A percentile compares a stretch with the other conserved stretches of the same genome.
Conservation (phyloP, 23 tunicate species). For the Corella eumyota region DNA sequence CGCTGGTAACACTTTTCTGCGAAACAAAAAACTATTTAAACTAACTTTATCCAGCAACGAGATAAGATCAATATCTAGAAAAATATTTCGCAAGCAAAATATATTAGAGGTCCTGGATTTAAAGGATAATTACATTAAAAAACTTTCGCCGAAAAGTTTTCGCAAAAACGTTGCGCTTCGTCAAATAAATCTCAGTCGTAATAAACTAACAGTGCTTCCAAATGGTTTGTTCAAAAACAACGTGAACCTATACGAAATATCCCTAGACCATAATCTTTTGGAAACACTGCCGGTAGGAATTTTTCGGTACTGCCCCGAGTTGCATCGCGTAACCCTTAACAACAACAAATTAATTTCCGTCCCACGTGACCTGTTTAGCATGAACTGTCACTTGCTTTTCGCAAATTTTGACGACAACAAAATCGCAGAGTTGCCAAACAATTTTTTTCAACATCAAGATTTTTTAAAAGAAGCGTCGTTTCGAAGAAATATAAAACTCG, state of each 20-base stretch:
- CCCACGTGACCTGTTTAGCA: constrained; percentile 15
- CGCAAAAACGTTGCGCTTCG: constrained; percentile 7
- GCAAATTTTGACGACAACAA: constrained; percentile 24
- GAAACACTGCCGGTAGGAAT: not conserved
- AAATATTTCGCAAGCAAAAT: constrained; percentile 5
- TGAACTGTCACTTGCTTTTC: constrained; percentile 4
- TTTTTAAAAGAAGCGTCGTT: constrained; percentile 9
- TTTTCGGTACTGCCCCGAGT: constrained; percentile 5
- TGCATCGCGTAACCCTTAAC: constrained; percentile 16
- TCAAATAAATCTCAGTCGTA: constrained; percentile 14
- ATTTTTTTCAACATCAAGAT: constrained; percentile 10
- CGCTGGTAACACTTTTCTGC: constrained; percentile 15
- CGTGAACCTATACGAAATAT: constrained; percentile 8
- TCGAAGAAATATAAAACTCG: too few species aligned
- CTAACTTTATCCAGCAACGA: constrained; percentile 27
- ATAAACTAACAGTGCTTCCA: constrained; percentile 11
- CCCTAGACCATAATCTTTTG: constrained; percentile 24
- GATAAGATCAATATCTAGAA: constrained; percentile 2
- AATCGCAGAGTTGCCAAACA: constrained; percentile 3
- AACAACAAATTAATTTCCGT: constrained; percentile 18
- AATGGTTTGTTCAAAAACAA: constrained; percentile 16
- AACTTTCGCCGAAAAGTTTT: constrained; percentile 10
- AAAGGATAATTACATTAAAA: constrained; percentile 11
- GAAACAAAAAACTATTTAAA: constrained; percentile 7
- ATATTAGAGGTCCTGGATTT: constrained; percentile 15